Base-by-base conservation (phyloP, 1,140 invertebrate species). In the Drosophila insularis region DNA sequence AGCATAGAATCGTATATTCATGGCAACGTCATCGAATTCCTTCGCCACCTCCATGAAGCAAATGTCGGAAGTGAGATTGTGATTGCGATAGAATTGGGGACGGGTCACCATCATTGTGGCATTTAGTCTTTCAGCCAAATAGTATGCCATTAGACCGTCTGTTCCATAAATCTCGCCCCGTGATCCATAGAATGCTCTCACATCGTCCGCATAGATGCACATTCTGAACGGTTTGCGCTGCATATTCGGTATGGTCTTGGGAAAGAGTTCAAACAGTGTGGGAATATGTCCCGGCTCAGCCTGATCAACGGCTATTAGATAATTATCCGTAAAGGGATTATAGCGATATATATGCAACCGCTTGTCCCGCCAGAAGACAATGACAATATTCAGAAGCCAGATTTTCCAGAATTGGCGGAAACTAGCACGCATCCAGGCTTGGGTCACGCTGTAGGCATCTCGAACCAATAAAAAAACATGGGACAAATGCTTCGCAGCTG, bases 381-480 rank as follows among this genome's bases (percentile, higher is more conserved):
- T 89, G 4, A 84, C 90, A 8, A 91, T 80, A 37, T 91, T 91
- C 0, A 91, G 55, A 11, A 90, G 23, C 90, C 90, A 91, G 23
- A 89, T 76, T 35, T 71, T 65, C 90, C 90, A 91, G 67, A 91
- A 91, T 8, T 81, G 86, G 4, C 69, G 46, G 6, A 91, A 91
- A n/a, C 81, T 87, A n/a, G 69, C 68, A 2, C 75, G 68, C 72
- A 91, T 71, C 90, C 90, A 91, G 23, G 59, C 50, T 2, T 77
- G 8, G 0, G 81, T 77, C 2, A 91, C 62, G 1, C 65, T 62
- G 0, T 59, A 21, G 1, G 84, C 23, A 37, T 91, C 69, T 0
- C 84, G 65, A 0, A 91, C 74, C 0, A 91, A 40, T 8, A 91
- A 43, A 2, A 91, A 76, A 1, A 91, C 80, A 55, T 90, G 81